Base-by-base conservation (phyloP, 2,113 vertebrate genomes). In the Phylloscopus whistleri region DNA sequence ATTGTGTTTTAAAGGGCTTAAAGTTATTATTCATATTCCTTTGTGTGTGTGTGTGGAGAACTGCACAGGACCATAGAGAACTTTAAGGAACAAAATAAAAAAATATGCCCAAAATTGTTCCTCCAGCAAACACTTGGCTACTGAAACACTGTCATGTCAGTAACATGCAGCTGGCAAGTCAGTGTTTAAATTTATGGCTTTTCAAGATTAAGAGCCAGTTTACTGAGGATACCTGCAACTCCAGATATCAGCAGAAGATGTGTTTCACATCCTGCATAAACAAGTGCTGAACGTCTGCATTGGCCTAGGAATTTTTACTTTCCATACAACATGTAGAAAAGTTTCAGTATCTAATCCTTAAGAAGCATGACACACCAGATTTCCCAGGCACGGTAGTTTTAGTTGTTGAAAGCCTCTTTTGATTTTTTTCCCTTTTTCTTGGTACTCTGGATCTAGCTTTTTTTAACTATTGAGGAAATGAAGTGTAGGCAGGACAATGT, bases 21-120 rank as follows among this genome's bases (percentile, higher is more conserved):
- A 62, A 60, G 35, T 62, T 74, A 1, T 12, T 76, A 14, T 41
- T 91, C 11, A 1, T 67, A 37, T 43, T 75, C 11, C 16, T 4
- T 1, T 10, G 18, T 6, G 2, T 0, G 0, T 23, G 3, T 16
- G 12, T 26, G 30, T 27, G 43, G 46, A 67, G 30, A n/a, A n/a
- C 27, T 33, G 30, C n/a, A n/a, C 16, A 59, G 48, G 19, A 37
- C 13, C 46, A 31, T 15, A 22, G n/a, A 55, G 24, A 68, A 17
- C 41, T 56, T 58, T 0, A 59, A n/a, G 59, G 43, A 58, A 19
- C 16, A 51, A 55, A 78, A 55, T 33, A 16, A 75, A 44, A 44
- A 31, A 59, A 30, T 13, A 24, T 2, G 7, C 16, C 63, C 62
- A 78, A 86, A 89, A 51, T 37, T 59, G 4, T 83, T 75, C 13